Percentiles rank a stretch among this genome's conserved stretches.
phyloP scores from a whole-genome alignment of 2,113 vertebrate genomes.

The Lathamus discolor region DNA sequence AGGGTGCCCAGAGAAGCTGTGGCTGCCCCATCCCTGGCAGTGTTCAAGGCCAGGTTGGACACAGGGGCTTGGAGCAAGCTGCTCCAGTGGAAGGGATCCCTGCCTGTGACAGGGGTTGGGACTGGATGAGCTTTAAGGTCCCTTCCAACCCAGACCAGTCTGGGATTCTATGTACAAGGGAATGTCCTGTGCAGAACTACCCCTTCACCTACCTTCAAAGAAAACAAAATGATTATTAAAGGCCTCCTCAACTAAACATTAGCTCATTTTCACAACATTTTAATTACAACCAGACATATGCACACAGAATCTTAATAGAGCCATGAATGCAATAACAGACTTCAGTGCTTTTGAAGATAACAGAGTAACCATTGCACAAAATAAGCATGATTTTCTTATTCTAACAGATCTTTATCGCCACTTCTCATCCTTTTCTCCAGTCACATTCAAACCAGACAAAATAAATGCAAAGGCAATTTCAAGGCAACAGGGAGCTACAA shows the following conservation, averaged over 20 bases:
- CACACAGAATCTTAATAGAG: neutral
- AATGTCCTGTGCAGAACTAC: neutral
- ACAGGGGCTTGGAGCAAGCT: neutral
- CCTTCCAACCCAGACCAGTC: neutral
- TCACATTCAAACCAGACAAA: neutral
- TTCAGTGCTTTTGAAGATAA: neutral
- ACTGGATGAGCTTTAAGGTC: neutral
- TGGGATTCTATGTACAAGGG: neutral
- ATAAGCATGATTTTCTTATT: neutral
- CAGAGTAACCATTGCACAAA: neutral
- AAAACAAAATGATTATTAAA: neutral
- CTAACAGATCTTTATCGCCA: neutral
- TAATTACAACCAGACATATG: neutral
- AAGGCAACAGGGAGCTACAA: neutral
- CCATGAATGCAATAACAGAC: neutral
- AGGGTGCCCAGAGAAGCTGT: too few relatives aligned
- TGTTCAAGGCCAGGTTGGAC: too few relatives aligned
- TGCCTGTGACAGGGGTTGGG: neutral
- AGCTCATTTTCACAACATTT: neutral
- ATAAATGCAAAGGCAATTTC: slow-evolving; percentile 1
- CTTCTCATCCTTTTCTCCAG: neutral
- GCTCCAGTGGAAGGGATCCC: neutral
- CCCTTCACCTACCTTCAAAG: neutral
- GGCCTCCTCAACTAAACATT: neutral
- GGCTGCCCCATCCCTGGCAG: too few relatives aligned